These are phyloP conservation scores for Nemotelus nigrinus DNA, from an alignment of 2,888 invertebrate genomes.

Conservation along the genomic window DNA sequence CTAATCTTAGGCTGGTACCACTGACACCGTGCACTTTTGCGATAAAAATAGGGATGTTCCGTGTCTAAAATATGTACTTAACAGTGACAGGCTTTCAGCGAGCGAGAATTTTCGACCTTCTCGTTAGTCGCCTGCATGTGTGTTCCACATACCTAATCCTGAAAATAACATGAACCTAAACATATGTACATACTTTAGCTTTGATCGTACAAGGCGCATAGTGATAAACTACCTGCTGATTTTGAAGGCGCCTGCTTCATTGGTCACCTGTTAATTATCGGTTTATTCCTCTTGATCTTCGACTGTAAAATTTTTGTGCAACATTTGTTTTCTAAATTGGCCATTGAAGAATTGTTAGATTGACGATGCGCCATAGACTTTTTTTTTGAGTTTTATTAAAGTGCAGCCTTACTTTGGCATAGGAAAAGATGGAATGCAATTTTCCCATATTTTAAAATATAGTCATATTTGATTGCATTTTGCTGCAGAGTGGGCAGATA, in stretches of 20 bases:
- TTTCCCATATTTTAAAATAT: neutral
- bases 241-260: constrained; percentile 28
- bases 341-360: constrained; percentile 51
- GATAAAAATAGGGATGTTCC: constrained; percentile 30
- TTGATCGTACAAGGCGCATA: neutral
- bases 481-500: constrained; percentile 7
- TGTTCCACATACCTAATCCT: constrained; percentile 17
- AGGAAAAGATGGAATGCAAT: neutral
- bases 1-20: too few species aligned
- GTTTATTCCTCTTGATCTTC: constrained; percentile 25
- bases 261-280: constrained; percentile 50
- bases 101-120: constrained; percentile 51
- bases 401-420: constrained; percentile 3
- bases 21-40: too few species aligned
- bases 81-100: constrained; percentile 50
- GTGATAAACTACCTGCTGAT: constrained; percentile 24
- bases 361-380: constrained; percentile 44
- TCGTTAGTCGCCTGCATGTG: constrained; percentile 47
- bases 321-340: constrained; percentile 51
- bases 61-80: constrained; percentile 42
- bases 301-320: constrained; percentile 41
- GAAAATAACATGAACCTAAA: neutral
- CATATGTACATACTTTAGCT: constrained; percentile 6
- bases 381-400: constrained; percentile 5
- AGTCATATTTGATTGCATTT: constrained; percentile 19